Evolutionary conservation across 2,113 vertebrate species (phyloP).

Genomic region (Eptesicus fuscus): DNA sequence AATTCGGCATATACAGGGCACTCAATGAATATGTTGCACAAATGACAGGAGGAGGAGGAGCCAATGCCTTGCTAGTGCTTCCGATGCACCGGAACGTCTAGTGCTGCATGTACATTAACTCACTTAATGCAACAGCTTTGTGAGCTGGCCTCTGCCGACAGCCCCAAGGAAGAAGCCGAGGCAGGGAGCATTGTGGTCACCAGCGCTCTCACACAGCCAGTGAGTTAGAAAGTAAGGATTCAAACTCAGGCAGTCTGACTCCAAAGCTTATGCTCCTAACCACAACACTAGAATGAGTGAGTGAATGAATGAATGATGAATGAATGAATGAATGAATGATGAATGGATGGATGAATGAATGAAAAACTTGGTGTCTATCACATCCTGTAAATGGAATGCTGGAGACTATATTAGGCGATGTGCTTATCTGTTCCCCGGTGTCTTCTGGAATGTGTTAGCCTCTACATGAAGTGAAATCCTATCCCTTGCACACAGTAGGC

Average conservation of each 20-base stretch:
- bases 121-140: background rate
- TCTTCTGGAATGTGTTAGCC: background rate
- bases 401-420: background rate
- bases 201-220: background rate
- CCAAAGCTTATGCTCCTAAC: background rate
- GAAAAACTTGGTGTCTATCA: background rate
- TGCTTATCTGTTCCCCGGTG: background rate
- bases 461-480: background rate
- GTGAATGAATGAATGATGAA: background rate
- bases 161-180: background rate
- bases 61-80: rapidly evolving
- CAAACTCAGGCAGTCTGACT: background rate
- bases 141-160: background rate
- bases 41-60: background rate
- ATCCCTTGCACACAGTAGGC: background rate
- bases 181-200: background rate
- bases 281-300: background rate
- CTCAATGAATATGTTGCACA: background rate
- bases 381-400: background rate
- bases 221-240: background rate
- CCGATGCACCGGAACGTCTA: background rate
- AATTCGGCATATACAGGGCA: rapidly evolving
- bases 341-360: background rate
- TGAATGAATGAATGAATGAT: background rate
- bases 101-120: background rate